phyloP scores from a whole-genome alignment of 2,888 invertebrate species.

The Carpatolechia fugitivella region DNA sequence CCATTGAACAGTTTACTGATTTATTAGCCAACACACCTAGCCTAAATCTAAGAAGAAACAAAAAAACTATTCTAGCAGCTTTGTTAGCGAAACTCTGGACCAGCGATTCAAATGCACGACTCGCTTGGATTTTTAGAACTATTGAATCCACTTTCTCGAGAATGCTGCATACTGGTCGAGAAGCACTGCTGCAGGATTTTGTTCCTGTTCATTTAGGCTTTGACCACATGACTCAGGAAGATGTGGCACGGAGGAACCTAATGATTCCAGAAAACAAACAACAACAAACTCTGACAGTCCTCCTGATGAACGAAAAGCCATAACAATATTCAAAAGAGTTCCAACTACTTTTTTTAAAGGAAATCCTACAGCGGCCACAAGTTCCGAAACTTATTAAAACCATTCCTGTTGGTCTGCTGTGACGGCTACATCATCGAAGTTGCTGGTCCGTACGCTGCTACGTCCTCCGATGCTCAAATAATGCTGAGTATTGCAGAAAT shows the following conservation, averaged over 20 bases:
- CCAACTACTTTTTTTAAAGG: conserved; percentile 21
- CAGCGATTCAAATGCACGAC: conserved; percentile 5
- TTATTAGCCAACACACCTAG: conserved; percentile 12
- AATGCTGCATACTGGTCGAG: background rate
- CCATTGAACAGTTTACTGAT: conserved; percentile 12
- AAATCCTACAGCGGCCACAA: conserved; percentile 21
- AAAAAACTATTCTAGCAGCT: conserved; percentile 14
- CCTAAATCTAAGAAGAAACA: conserved; percentile 4
- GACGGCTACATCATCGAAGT: conserved; percentile 9
- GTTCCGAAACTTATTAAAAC: conserved; percentile 21
- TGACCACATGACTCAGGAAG: conserved; percentile 14
- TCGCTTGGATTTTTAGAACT: background rate
- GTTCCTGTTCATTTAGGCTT: conserved; percentile 3
- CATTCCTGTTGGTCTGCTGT: conserved; percentile 14
- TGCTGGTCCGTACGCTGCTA: conserved; percentile 6
- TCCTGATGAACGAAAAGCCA: conserved; percentile 13
- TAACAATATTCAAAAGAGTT: conserved; percentile 19
- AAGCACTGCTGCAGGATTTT: conserved; percentile 2
- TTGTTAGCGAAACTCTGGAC: conserved; percentile 10
- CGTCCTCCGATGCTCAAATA: background rate
- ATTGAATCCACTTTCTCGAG: background rate
- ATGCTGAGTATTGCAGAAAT: conserved; percentile 1
- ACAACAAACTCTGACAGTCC: conserved; percentile 17
- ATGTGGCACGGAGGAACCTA: conserved; percentile 15
- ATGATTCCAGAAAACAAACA: conserved; percentile 11